phyloP scores from a whole-genome alignment of 2,888 invertebrate genomes.

The Meteorus cinctellus region DNA sequence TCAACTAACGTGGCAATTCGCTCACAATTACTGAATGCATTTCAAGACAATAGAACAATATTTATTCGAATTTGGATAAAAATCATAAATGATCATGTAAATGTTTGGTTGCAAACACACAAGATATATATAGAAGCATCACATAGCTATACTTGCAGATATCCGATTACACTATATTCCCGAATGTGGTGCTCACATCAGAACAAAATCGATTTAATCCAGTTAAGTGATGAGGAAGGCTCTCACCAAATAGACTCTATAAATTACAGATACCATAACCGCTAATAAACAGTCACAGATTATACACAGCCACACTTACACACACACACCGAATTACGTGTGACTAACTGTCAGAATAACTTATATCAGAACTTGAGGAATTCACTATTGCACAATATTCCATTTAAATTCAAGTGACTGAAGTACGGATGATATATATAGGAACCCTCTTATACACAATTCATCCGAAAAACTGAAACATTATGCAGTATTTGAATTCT shows the following conservation, averaged over 20 bases:
- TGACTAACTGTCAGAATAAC: neutral
- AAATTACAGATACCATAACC: neutral
- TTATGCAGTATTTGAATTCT: no score
- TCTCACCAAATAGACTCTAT: conserved; percentile 9
- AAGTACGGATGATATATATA: neutral
- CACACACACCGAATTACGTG: neutral
- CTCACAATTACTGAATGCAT: no score
- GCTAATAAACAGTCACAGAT: neutral
- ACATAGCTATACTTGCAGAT: neutral
- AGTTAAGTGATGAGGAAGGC: neutral
- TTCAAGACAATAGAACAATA: no score
- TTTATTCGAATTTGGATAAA: neutral
- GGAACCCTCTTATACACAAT: no score
- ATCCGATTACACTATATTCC: neutral
- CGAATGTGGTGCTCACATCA: neutral
- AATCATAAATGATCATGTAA: neutral
- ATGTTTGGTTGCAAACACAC: neutral
- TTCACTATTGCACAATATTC: neutral
- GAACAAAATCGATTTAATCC: conserved; percentile 48
- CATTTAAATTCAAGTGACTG: neutral
- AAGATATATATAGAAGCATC: neutral
- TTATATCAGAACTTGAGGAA: neutral
- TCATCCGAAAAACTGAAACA: no score
- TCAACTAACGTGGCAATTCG: no score
- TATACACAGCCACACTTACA: neutral